Percentiles rank a stretch among this genome's conserved stretches.
These are phyloP conservation scores for Sylvilagus bachmani DNA, from an alignment of 2,113 vertebrate species.

Conservation along the genomic window DNA sequence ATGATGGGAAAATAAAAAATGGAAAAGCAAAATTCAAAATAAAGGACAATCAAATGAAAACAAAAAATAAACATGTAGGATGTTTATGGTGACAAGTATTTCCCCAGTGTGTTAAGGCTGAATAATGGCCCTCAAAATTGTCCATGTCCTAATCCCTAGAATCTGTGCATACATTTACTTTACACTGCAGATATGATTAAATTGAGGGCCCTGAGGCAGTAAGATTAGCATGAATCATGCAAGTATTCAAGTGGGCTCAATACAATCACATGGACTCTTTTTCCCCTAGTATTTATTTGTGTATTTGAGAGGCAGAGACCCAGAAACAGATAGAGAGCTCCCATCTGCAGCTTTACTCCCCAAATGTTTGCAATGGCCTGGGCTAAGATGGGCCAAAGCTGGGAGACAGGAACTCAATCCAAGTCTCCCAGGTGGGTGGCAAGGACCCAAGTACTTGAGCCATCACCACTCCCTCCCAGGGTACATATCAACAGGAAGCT, in stretches of 20 bases:
- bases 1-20: background rate
- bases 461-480: too few species aligned
- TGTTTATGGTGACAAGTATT: background rate
- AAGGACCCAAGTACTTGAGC: too few species aligned
- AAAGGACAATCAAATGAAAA: background rate
- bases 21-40: background rate
- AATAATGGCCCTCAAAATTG: background rate
- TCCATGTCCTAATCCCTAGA: background rate
- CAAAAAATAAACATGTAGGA: background rate
- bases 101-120: background rate
- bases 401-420: too few species aligned
- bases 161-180: background rate
- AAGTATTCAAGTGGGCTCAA: background rate
- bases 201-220: background rate
- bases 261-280: background rate
- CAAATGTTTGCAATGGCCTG: too few species aligned
- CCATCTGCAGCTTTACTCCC: too few species aligned
- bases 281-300: too few species aligned
- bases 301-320: too few species aligned
- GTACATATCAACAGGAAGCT: too few species aligned
- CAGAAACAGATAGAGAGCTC: too few species aligned
- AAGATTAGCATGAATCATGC: background rate
- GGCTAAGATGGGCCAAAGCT: too few species aligned
- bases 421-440: too few species aligned
- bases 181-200: background rate